Base-by-base conservation (phyloP, 2,113 vertebrate species). In the Turnix velox region DNA sequence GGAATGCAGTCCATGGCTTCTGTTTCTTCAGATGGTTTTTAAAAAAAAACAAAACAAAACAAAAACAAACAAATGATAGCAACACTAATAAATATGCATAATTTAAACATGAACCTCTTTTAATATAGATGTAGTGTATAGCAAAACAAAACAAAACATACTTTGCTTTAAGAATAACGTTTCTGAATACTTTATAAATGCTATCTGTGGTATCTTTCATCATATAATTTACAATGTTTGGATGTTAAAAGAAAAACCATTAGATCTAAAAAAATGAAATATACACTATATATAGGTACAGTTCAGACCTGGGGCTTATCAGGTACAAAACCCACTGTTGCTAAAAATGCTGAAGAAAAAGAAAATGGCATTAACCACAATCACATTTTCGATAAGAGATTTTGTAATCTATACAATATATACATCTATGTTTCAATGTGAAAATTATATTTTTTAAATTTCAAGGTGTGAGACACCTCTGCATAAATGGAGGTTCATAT, bases 121-220 rank as follows among this genome's bases (percentile, higher is more conserved):
- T 97, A 97, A 98, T 98, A 98, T 97, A 98, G 97, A 97, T 97
- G 98, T 97, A 98, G 96, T 98, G 97, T 97, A 97, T 97, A 97
- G 97, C 96, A 97, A 98, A 98, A 98, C 94, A 97, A 97, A 98
- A 98, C 97, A 97, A 97, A 97, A 96, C 97, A 97, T 97, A 98
- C 94, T 98, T 98, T 97, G 98, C 96, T 97, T 98, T 97, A 97
- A 98, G 97, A 97, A 98, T 98, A 98, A 97, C 97, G 98, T 95
- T 98, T 98, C 97, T 98, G 97, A 97, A 98, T 98, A 98, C 95
- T 98, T 98, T 98, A 98, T 98, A 98, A 98, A 98, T 97, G 97
- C 94, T 98, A 98, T 98, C 96, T 97, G 97, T 95, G 94, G 97
- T 96, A 97, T 97, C 96, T 97, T 97, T 97, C 97, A 97, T 97